A percentile compares a stretch with the other conserved stretches of the same genome.
Conservation (phyloP, 2,888 invertebrate genomes). For the Synanthedon andrenaeformis region DNA sequence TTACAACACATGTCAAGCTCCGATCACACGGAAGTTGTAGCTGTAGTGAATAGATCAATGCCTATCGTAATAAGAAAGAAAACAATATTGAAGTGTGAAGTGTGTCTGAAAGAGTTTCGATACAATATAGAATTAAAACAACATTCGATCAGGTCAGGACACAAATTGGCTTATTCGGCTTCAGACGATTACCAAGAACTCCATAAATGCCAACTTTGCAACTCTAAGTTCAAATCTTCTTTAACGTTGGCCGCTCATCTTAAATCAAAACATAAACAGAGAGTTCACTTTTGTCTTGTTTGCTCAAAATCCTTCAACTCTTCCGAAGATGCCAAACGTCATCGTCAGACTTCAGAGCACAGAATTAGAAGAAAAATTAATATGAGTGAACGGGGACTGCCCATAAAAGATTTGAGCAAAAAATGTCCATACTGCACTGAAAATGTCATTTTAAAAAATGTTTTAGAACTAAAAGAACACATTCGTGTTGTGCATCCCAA, state of each 20-base stretch:
- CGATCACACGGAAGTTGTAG: slow-evolving; percentile 79
- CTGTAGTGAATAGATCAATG: slow-evolving; percentile 83
- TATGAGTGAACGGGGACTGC: slow-evolving; percentile 39
- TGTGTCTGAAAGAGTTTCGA: slow-evolving; percentile 77
- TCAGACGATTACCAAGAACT: slow-evolving; percentile 76
- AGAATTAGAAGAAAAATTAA: slow-evolving; percentile 68
- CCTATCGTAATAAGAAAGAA: slow-evolving; percentile 82
- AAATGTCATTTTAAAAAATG: slow-evolving; percentile 51
- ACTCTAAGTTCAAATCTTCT: slow-evolving; percentile 70
- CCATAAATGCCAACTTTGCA: slow-evolving; percentile 73
- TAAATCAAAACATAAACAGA: slow-evolving; percentile 70
- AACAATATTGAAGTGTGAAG: slow-evolving; percentile 72
- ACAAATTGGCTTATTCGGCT: slow-evolving; percentile 62
- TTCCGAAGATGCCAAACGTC: slow-evolving; percentile 72
- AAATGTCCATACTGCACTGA: slow-evolving; percentile 74
- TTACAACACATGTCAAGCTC: slow-evolving; percentile 74
- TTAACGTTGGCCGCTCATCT: slow-evolving; percentile 77
- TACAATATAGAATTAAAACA: slow-evolving; percentile 80
- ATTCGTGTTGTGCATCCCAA: slow-evolving; percentile 72
- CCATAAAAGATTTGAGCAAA: slow-evolving; percentile 47
- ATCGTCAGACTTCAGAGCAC: slow-evolving; percentile 75
- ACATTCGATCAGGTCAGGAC: slow-evolving; percentile 68
- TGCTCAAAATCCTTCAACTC: slow-evolving; percentile 75
- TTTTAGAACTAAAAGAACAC: slow-evolving; percentile 73
- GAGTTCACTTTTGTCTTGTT: slow-evolving; percentile 75